Evolutionary conservation across 2,888 invertebrate genomes (phyloP).

Genomic region (Cabera pusaria): DNA sequence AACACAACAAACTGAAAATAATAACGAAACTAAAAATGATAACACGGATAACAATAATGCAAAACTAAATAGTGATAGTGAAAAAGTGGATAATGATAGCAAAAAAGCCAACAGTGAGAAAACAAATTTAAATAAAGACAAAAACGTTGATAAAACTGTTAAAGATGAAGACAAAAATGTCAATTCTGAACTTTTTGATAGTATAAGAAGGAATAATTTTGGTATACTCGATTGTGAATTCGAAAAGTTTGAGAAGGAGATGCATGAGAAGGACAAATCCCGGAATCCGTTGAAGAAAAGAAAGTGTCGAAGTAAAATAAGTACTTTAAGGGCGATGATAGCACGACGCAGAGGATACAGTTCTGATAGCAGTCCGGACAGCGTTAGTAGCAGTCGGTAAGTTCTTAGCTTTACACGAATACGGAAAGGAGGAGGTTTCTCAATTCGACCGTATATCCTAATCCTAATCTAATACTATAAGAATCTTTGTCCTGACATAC

Average conservation of each 20-base stretch:
- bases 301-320: constrained; percentile 13
- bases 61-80: not conserved
- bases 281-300: too few relatives aligned
- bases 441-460: too few relatives aligned
- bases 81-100: constrained; percentile 4
- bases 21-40: constrained; percentile 2
- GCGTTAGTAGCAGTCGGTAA: constrained; percentile 26
- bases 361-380: constrained; percentile 22
- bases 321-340: constrained; percentile 5
- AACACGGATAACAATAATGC: constrained; percentile 9
- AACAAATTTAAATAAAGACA: not conserved
- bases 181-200: too few relatives aligned
- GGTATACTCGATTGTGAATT: too few relatives aligned
- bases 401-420: constrained; percentile 5
- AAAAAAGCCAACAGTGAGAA: constrained; percentile 3
- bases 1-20: too few relatives aligned
- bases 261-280: too few relatives aligned
- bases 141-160: constrained; percentile 5
- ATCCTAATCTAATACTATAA: too few relatives aligned
- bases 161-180: constrained; percentile 3
- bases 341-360: constrained; percentile 5
- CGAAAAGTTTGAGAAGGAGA: too few relatives aligned
- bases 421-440: too few relatives aligned
- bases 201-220: too few relatives aligned
- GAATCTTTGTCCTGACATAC: too few relatives aligned